Evolutionary conservation across 2,797 vertebrate genomes (phyloP).

Genomic region (Molothrus aeneus): DNA sequence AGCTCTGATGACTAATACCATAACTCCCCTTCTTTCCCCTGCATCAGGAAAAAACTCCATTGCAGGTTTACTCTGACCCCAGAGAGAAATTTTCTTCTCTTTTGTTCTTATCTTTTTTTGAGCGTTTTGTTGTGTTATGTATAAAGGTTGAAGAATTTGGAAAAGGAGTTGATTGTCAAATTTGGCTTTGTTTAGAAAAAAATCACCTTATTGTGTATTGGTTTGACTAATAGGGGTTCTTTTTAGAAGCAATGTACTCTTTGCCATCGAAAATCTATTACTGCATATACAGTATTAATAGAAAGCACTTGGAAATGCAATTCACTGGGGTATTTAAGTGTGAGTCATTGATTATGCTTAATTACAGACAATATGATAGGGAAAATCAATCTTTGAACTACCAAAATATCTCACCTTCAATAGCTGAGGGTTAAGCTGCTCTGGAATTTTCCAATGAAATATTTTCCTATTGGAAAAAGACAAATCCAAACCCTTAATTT

Average conservation of each 20-base stretch:
- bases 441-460: slow-evolving; percentile 32
- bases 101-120: neutral
- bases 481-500: neutral
- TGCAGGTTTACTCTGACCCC: neutral
- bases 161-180: neutral
- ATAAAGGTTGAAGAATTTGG: neutral
- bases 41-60: neutral
- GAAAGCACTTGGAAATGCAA: slow-evolving; percentile 25
- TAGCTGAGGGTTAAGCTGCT: neutral
- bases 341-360: slow-evolving; percentile 59
- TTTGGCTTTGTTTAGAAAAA: neutral
- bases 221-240: neutral
- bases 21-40: neutral
- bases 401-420: slow-evolving; percentile 32
- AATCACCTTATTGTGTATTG: neutral
- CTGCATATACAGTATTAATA: slow-evolving; percentile 5
- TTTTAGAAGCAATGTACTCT: neutral
- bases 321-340: slow-evolving; percentile 14
- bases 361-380: slow-evolving; percentile 32
- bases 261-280: slow-evolving; percentile 40
- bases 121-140: neutral
- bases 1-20: slow-evolving; percentile 11
- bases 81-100: neutral
- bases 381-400: slow-evolving; percentile 35
- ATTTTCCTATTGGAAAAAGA: neutral